A percentile compares a stretch with the other conserved stretches of the same genome.
phyloP scores from a whole-genome alignment of 2,797 vertebrate species.

The Premnoplex brunnescens region DNA sequence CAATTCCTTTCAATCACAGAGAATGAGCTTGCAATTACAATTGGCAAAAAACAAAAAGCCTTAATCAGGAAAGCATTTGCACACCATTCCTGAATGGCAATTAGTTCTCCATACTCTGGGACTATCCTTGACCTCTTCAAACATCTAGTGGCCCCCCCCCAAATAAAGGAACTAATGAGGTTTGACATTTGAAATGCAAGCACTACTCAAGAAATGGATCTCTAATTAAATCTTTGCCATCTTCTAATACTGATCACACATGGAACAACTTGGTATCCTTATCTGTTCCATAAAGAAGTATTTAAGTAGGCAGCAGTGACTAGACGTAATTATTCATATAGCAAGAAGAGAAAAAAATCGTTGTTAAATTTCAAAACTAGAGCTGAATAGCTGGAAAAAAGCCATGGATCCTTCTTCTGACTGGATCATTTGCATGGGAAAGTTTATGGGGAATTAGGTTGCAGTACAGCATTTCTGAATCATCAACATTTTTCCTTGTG shows the following conservation, averaged over 20 bases:
- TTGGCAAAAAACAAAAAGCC: not conserved
- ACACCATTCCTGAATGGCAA: not conserved
- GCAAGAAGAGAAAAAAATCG: not conserved
- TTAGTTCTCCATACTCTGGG: not conserved
- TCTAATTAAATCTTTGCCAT: not conserved
- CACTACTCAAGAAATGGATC: not conserved
- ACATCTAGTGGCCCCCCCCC: too few relatives aligned
- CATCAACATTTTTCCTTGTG: not conserved
- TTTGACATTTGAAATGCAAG: slow-evolving; percentile 11
- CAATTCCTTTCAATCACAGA: not conserved
- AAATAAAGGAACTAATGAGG: not conserved
- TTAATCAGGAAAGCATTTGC: not conserved
- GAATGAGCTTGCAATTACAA: not conserved
- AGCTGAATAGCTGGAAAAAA: not conserved
- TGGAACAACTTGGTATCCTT: not conserved
- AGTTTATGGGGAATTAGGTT: not conserved
- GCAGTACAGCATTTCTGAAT: not conserved
- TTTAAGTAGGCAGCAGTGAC: not conserved
- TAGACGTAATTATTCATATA: slow-evolving; percentile 14
- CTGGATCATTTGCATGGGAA: not conserved
- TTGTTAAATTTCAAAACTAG: not conserved
- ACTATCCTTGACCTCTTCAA: not conserved
- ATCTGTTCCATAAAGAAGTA: not conserved
- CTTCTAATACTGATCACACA: not conserved
- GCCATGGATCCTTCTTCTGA: not conserved